These are phyloP conservation scores for Hoplostethus mediterraneus DNA, from an alignment of 2,797 vertebrate species.

Conservation along the genomic window DNA sequence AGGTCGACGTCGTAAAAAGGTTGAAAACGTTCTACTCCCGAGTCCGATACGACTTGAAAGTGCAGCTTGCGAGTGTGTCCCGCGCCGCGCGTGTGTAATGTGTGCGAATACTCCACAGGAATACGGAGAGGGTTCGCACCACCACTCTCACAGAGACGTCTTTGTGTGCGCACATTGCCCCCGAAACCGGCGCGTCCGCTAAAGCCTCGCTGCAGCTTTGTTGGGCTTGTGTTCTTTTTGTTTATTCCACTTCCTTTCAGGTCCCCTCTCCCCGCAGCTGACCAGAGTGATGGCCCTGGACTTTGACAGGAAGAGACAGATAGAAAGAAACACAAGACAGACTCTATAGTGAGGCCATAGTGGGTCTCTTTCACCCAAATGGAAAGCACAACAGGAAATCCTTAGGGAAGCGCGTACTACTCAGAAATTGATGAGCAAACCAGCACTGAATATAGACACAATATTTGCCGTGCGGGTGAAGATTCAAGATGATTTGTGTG, in stretches of 20 bases:
- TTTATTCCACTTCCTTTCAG: constrained; percentile 75
- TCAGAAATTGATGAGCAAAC: too few species aligned
- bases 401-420: too few species aligned
- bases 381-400: not conserved
- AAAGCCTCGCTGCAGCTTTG: constrained; percentile 64
- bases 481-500: too few species aligned
- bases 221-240: constrained; percentile 70
- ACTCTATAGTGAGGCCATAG: not conserved
- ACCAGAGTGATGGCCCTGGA: constrained; percentile 43
- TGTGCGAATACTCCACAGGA: constrained; percentile 73
- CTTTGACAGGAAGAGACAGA: constrained; percentile 19
- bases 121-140: constrained; percentile 74
- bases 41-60: constrained; percentile 16
- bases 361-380: not conserved
- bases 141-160: constrained; percentile 73
- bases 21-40: not conserved
- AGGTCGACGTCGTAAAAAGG: constrained; percentile 7
- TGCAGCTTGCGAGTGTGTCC: constrained; percentile 15
- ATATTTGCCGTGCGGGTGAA: not conserved
- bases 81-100: not conserved
- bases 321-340: not conserved
- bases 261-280: constrained; percentile 71
- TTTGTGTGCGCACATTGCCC: constrained; percentile 72
- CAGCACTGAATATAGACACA: too few species aligned
- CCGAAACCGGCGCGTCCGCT: constrained; percentile 63